Base-by-base conservation (phyloP, 2,888 invertebrate genomes). In the Ophonus ardosiacus region DNA sequence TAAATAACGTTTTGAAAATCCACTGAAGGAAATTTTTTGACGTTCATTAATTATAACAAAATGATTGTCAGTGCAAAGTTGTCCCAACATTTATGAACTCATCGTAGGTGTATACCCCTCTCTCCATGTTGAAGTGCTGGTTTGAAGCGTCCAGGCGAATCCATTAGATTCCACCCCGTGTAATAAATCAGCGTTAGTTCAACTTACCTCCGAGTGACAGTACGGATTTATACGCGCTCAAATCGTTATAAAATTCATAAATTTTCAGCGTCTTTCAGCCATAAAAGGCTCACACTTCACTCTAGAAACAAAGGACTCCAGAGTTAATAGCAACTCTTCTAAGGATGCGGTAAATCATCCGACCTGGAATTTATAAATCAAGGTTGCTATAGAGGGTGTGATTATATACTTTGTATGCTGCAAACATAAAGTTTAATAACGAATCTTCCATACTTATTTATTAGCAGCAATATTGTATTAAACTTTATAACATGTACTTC, bases 221-320 rank as follows among this genome's bases (percentile, higher is more conserved):
- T 76, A 63, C 51, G 85, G 85, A 85, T 85, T 85, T 85, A 85
- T 85, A 68, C 18, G 80, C 80, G 59, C 68, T 85, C 68, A 79
- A 85, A 85, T 80, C 68, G 85, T 85, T 85, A 85, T 71, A 85
- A 85, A 85, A 85, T 84, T 85, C 85, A 85, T 85, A 85, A 85
- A 85, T 85, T 85, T 84, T 31, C 84, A 78, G 17, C 68, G 84
- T 84, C 84, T 65, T 78, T 76, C 74, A 83, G 43, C 83, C 83
- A 61, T 83, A 61, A 78, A 78, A 31, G 56, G 57, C 78, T 31
- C 78, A 21, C 59, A 57, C 57, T 78, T 78, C 57, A 43, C 8
- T 56, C 38, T 15, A 21, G 78, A 78, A 78, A 78, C 78, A 78
- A 78, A 76, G 56, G 78, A 78, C 31, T 78, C 57, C 31, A 31